Evolutionary conservation across 2,113 vertebrate genomes (phyloP).

Genomic region (Corvus cornix): DNA sequence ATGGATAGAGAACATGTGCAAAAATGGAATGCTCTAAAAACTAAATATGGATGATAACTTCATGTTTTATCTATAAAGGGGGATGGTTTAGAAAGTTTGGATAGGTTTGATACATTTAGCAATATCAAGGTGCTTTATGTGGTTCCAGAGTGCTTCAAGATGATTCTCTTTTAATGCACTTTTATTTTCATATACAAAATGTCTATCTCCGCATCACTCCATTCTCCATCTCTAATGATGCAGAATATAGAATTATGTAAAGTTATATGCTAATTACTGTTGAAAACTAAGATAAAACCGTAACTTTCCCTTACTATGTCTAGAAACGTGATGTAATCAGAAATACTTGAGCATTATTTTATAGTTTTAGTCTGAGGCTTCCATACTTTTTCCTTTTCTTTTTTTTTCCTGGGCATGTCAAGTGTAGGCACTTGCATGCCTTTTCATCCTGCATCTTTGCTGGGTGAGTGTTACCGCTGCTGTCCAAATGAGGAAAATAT

Average conservation of each 20-base stretch:
- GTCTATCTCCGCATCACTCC: not conserved
- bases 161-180: fast-evolving
- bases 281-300: not conserved
- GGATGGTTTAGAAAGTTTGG: not conserved
- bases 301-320: not conserved
- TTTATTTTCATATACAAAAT: not conserved
- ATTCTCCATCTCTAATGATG: not conserved
- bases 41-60: not conserved
- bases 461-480: fast-evolving
- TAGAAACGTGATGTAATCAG: not conserved
- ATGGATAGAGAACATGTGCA: not conserved
- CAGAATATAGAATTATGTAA: not conserved
- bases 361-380: not conserved
- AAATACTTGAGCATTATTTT: not conserved
- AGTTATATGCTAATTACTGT: not conserved
- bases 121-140: not conserved
- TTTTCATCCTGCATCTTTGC: not conserved
- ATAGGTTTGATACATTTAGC: not conserved
- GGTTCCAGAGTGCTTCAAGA: not conserved
- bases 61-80: not conserved
- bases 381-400: fast-evolving
- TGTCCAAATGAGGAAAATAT: not conserved
- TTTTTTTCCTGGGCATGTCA: not conserved
- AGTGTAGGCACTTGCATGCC: not conserved
- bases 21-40: not conserved